Percentiles rank a stretch among this genome's conserved stretches.
These are phyloP conservation scores for Etheostoma spectabile DNA, from an alignment of 2,113 vertebrate species.

Conservation along the genomic window DNA sequence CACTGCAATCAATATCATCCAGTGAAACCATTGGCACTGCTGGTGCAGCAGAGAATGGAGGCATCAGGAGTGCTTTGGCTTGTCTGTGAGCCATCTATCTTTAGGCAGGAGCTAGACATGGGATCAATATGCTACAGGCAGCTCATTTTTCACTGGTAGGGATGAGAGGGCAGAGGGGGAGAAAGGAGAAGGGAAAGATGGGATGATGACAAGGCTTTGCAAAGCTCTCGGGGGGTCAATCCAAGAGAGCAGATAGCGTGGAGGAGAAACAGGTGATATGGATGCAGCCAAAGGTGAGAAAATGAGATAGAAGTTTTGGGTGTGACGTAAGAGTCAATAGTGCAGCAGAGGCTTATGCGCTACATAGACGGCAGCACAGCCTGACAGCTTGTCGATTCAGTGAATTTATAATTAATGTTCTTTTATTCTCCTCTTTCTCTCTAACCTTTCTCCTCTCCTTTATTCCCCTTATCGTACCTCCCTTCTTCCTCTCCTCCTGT, in stretches of 20 bases:
- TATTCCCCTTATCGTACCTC: slow-evolving; percentile 38
- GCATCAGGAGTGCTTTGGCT: slow-evolving; percentile 46
- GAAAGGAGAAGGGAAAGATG: slow-evolving; percentile 54
- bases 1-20: slow-evolving; percentile 64
- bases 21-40: slow-evolving; percentile 52
- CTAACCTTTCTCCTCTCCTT: slow-evolving; percentile 72
- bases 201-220: slow-evolving; percentile 65
- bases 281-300: slow-evolving; percentile 57
- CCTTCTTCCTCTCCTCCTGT: slow-evolving; percentile 37
- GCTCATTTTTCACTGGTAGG: slow-evolving; percentile 74
- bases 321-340: slow-evolving; percentile 60
- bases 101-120: slow-evolving; percentile 60
- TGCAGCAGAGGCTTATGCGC: slow-evolving; percentile 53
- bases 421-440: slow-evolving; percentile 75
- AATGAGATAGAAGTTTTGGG: slow-evolving; percentile 36
- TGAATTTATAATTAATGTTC: slow-evolving; percentile 79
- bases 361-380: slow-evolving; percentile 48
- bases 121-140: slow-evolving; percentile 77
- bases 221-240: slow-evolving; percentile 42
- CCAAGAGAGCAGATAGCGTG: slow-evolving; percentile 15
- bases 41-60: slow-evolving; percentile 41
- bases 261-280: slow-evolving; percentile 42
- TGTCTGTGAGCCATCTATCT: slow-evolving; percentile 74
- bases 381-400: slow-evolving; percentile 82
- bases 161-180: slow-evolving; percentile 30